Evolutionary conservation across 2,888 invertebrate genomes (phyloP).

Genomic region (Andrena minutula): DNA sequence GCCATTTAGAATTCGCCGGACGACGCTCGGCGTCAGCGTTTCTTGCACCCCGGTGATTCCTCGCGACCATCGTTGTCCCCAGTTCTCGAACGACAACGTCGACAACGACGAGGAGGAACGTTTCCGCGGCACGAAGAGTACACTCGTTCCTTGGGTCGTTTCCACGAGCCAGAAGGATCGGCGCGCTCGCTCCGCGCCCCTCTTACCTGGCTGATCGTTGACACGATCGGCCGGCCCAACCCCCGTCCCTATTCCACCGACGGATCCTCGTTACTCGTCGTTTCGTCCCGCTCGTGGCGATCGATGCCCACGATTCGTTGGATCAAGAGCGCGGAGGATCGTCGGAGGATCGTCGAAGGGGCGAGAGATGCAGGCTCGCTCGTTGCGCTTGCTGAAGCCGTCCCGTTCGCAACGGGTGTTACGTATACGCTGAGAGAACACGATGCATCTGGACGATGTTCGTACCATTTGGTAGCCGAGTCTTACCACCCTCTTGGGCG

Average conservation of each 20-base stretch:
- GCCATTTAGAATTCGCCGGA: slow-evolving; percentile 64
- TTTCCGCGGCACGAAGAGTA: slow-evolving; percentile 20
- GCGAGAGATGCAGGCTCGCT: slow-evolving; percentile 14
- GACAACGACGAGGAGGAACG: slow-evolving; percentile 35
- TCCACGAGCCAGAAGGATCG: slow-evolving; percentile 45
- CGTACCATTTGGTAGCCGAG: slow-evolving; percentile 73
- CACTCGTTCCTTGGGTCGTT: slow-evolving; percentile 42
- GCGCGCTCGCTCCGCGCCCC: neutral
- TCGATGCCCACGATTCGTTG: slow-evolving; percentile 59
- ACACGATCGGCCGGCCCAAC: slow-evolving; percentile 29
- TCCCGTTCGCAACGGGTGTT: slow-evolving; percentile 40
- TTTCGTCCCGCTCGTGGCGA: slow-evolving; percentile 55
- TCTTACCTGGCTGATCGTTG: slow-evolving; percentile 33
- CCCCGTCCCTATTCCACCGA: neutral
- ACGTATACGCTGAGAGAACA: slow-evolving; percentile 23
- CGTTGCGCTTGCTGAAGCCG: slow-evolving; percentile 54
- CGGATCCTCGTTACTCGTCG: slow-evolving; percentile 49
- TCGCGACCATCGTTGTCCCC: slow-evolving; percentile 59
- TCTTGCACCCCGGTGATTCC: slow-evolving; percentile 71
- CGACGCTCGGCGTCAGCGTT: slow-evolving; percentile 68
- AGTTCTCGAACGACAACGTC: slow-evolving; percentile 56
- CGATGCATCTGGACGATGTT: slow-evolving; percentile 68
- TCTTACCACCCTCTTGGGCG: slow-evolving; percentile 78
- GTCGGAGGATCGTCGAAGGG: slow-evolving; percentile 8
- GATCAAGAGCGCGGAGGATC: slow-evolving; percentile 39